A percentile compares a stretch with the other conserved stretches of the same genome.
These are phyloP conservation scores for Nomia melanderi DNA, from an alignment of 1,140 invertebrate species.

Conservation along the genomic window DNA sequence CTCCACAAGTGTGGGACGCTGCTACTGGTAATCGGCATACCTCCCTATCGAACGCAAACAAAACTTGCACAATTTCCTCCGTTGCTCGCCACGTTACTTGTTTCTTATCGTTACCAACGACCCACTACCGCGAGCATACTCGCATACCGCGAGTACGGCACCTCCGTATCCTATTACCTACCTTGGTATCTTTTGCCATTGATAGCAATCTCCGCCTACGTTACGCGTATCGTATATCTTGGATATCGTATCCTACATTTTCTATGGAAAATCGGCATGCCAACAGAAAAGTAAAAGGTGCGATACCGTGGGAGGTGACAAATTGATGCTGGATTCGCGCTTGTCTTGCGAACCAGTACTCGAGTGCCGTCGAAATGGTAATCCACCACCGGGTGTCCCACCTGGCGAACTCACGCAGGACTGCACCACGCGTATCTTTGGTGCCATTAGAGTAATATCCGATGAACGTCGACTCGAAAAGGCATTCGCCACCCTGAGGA, in stretches of 20 bases:
- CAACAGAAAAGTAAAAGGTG: background rate
- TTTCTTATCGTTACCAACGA: no score
- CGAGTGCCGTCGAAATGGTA: constrained; percentile 92
- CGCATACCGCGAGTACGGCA: no score
- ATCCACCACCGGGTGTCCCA: constrained; percentile 88
- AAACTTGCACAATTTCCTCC: no score
- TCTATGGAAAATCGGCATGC: no score
- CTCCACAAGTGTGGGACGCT: constrained; percentile 92
- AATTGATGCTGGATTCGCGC: constrained; percentile 90
- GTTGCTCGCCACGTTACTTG: no score
- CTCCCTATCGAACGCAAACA: constrained; percentile 82
- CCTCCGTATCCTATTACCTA: background rate
- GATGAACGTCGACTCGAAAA: constrained; percentile 92
- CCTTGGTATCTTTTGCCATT: no score
- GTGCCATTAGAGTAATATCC: constrained; percentile 95
- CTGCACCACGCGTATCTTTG: constrained; percentile 91
- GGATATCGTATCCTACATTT: no score
- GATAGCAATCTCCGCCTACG: no score
- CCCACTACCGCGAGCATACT: no score
- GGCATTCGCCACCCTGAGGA: constrained; percentile 90
- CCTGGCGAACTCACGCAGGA: constrained; percentile 93
- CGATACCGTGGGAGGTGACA: constrained; percentile 90
- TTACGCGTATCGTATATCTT: no score
- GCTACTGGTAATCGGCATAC: constrained; percentile 93
- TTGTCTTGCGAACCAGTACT: constrained; percentile 94